These are phyloP conservation scores for Muscicapa adusta DNA, from an alignment of 2,113 vertebrate species.

Conservation along the genomic window DNA sequence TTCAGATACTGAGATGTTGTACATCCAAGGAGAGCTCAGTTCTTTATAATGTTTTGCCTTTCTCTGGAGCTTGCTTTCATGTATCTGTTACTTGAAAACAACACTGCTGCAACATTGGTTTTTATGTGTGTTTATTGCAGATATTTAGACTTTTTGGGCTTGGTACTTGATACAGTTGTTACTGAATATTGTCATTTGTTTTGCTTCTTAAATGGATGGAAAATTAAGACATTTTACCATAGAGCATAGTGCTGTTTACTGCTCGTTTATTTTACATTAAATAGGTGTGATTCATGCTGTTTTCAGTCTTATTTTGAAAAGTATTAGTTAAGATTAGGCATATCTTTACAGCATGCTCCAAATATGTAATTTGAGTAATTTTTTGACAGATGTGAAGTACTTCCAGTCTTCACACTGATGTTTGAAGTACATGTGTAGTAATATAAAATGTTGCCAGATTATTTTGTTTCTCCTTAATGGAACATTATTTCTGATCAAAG, in stretches of 20 bases:
- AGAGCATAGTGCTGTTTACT: background rate
- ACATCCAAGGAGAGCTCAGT: background rate
- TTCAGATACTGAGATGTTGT: background rate
- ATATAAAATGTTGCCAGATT: background rate
- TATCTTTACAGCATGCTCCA: background rate
- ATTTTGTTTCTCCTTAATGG: background rate
- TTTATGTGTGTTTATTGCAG: background rate
- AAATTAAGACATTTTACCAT: background rate
- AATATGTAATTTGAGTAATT: background rate
- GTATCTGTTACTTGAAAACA: background rate
- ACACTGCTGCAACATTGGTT: fast-evolving
- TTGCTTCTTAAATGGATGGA: background rate
- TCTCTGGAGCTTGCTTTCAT: background rate
- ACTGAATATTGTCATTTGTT: background rate
- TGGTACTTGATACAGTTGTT: background rate
- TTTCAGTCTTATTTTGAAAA: background rate
- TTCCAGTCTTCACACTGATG: background rate
- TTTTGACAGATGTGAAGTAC: background rate
- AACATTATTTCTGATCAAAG: background rate
- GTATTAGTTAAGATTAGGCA: background rate
- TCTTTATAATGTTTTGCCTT: background rate
- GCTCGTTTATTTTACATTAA: background rate
- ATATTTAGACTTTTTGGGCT: background rate
- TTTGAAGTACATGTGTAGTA: background rate
- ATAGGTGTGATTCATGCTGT: background rate